These are phyloP conservation scores for Bucorvus abyssinicus DNA, from an alignment of 2,797 vertebrate genomes.

Conservation along the genomic window DNA sequence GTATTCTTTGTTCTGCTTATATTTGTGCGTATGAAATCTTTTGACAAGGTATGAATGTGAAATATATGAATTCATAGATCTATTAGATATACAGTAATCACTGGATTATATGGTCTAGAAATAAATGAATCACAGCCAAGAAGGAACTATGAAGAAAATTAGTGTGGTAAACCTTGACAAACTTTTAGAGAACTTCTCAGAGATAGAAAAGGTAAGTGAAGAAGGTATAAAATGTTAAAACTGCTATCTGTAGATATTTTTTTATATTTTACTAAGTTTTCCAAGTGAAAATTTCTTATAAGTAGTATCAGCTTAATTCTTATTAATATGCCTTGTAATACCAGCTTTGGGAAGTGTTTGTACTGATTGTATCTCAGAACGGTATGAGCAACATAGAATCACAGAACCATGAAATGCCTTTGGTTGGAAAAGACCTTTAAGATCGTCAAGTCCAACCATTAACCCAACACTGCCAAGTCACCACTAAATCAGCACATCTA, in stretches of 20 bases:
- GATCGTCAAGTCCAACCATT: too few relatives aligned
- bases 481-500: too few relatives aligned
- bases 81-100: neutral
- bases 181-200: slow-evolving; percentile 80
- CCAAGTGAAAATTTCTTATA: neutral
- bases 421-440: too few relatives aligned
- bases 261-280: neutral
- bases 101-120: neutral
- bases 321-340: neutral
- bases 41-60: neutral
- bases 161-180: slow-evolving; percentile 80
- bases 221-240: neutral
- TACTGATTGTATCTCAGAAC: neutral
- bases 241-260: neutral
- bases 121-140: slow-evolving; percentile 29
- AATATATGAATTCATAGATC: neutral
- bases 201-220: slow-evolving; percentile 84
- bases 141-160: slow-evolving; percentile 59
- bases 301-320: neutral
- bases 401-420: too few relatives aligned
- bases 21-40: neutral
- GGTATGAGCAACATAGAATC: neutral
- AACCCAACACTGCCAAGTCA: too few relatives aligned
- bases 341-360: neutral
- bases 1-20: neutral